phyloP scores from a whole-genome alignment of 1,140 invertebrate species.

The Ceratosolen fusciceps region DNA sequence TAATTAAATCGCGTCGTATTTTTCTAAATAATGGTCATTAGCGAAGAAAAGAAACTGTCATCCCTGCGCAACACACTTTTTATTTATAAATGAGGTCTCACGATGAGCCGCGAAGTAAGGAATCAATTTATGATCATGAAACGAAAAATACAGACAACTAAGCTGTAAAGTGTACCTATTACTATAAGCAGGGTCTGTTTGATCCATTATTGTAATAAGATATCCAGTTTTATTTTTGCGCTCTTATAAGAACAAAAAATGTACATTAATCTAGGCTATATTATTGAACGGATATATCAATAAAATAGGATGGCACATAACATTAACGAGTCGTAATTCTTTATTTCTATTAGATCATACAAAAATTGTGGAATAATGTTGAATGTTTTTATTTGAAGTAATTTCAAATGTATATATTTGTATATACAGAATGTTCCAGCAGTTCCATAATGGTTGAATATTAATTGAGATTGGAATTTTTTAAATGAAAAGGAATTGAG shows the following conservation, averaged over 20 bases:
- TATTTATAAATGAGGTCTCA: constrained; percentile 40
- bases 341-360: constrained; percentile 54
- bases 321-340: constrained; percentile 57
- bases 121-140: constrained; percentile 54
- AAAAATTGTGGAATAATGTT: constrained; percentile 41
- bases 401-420: constrained; percentile 55
- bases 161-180: constrained; percentile 67
- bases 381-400: constrained; percentile 54
- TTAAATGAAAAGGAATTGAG: too few species aligned
- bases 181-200: constrained; percentile 59
- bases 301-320: constrained; percentile 61
- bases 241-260: constrained; percentile 64
- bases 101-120: constrained; percentile 22
- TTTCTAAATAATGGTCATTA: constrained; percentile 49
- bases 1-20: constrained; percentile 48
- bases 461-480: too few species aligned
- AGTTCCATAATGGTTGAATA: background rate
- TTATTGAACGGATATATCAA: constrained; percentile 51
- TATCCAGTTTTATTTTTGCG: constrained; percentile 66
- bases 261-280: constrained; percentile 66
- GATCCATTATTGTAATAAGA: constrained; percentile 61
- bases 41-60: constrained; percentile 42
- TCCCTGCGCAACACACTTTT: constrained; percentile 44
- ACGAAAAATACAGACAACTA: constrained; percentile 46
- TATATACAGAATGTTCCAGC: constrained; percentile 51